phyloP scores from a whole-genome alignment of 2,797 vertebrate genomes.

The Tauraco hartlaubi region DNA sequence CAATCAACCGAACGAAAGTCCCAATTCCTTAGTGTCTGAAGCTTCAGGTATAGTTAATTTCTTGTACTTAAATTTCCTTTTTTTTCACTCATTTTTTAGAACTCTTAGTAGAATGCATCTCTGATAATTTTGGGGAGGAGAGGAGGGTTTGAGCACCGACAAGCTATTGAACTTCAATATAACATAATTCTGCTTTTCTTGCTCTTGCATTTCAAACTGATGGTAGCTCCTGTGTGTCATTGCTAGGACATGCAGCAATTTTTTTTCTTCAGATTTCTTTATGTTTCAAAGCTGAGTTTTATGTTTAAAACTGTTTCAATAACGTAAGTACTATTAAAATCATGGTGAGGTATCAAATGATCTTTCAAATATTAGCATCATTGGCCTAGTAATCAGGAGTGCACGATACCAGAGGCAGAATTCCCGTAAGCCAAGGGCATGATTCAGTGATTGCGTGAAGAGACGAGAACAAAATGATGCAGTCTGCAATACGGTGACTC shows the following conservation, averaged over 20 bases:
- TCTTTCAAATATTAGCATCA: not conserved
- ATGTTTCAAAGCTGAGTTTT: not conserved
- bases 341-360: not conserved
- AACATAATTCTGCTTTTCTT: not conserved
- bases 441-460: not conserved
- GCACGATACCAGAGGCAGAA: not conserved
- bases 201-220: not conserved
- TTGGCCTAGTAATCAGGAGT: not conserved
- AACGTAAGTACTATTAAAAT: not conserved
- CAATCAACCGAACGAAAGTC: constrained; percentile 85
- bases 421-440: not conserved
- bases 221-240: not conserved
- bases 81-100: not conserved
- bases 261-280: not conserved
- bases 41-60: constrained; percentile 86
- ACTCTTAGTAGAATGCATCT: not conserved
- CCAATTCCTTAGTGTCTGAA: constrained; percentile 83
- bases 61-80: not conserved
- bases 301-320: not conserved
- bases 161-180: not conserved
- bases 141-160: not conserved
- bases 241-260: not conserved
- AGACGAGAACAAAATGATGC: not conserved
- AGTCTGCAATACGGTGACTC: not conserved
- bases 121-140: not conserved